phyloP scores from a whole-genome alignment of 2,888 invertebrate species.

The Aleiodes alternator region DNA sequence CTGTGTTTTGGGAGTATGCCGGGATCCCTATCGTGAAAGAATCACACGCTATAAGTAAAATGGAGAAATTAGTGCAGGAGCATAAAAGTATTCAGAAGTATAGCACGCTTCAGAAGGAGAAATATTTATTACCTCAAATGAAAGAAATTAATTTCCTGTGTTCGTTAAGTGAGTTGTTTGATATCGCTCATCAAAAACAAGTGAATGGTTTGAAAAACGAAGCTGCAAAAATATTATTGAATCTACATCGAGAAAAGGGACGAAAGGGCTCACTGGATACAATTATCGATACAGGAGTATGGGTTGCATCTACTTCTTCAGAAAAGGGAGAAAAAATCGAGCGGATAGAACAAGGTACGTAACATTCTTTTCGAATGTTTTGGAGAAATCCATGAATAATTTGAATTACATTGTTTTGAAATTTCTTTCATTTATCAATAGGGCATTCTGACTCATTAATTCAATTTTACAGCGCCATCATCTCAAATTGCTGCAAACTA shows the following conservation, averaged over 20 bases:
- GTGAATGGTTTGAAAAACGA: neutral
- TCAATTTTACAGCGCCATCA: neutral
- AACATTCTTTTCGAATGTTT: too few relatives aligned
- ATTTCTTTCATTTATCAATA: too few relatives aligned
- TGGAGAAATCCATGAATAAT: too few relatives aligned
- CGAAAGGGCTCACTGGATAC: neutral
- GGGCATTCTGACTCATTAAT: too few relatives aligned
- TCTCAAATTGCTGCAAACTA: neutral
- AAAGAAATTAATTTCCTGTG: neutral
- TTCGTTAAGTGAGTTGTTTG: neutral
- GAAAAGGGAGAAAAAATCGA: too few relatives aligned
- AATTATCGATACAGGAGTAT: neutral
- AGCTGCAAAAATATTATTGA: neutral
- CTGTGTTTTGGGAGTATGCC: slow-evolving; percentile 7
- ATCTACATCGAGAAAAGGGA: neutral
- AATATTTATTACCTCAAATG: too few relatives aligned
- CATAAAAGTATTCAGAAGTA: neutral
- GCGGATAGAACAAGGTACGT: too few relatives aligned
- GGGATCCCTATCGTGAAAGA: neutral
- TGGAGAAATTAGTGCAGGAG: neutral
- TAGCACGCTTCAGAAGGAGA: neutral
- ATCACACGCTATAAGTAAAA: neutral
- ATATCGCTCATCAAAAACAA: slow-evolving; percentile 10
- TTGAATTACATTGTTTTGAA: too few relatives aligned
- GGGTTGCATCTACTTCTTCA: too few relatives aligned